Percentiles rank a stretch among this genome's conserved stretches.
Evolutionary conservation across 2,113 vertebrate genomes (phyloP).

Genomic region (Dipodomys stephensi): DNA sequence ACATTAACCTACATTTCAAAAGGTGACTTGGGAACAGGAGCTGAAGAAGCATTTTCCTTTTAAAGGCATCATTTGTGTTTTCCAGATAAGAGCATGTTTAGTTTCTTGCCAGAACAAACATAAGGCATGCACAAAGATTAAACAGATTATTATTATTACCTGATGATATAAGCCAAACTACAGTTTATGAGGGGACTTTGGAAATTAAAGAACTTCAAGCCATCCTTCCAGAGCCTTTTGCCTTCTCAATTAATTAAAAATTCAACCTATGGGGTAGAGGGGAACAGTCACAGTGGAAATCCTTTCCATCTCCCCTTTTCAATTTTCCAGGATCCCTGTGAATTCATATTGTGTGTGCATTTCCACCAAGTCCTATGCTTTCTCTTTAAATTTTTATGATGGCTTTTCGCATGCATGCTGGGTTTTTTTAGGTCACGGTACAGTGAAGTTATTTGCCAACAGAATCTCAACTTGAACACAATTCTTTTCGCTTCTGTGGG

Average conservation of each 20-base stretch:
- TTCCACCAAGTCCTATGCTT: not conserved
- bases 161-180: constrained; percentile 38
- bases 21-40: constrained; percentile 29
- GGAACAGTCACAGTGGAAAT: not conserved
- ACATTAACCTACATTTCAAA: constrained; percentile 57
- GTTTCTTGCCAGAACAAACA: constrained; percentile 25
- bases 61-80: constrained; percentile 23
- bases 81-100: constrained; percentile 27
- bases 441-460: constrained; percentile 15
- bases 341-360: constrained; percentile 2
- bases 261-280: not conserved
- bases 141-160: not conserved
- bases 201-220: constrained; percentile 35
- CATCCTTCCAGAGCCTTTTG: constrained; percentile 16
- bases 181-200: not conserved
- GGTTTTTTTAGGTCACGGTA: constrained; percentile 17
- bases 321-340: constrained; percentile 36
- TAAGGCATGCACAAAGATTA: constrained; percentile 19
- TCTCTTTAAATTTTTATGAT: constrained; percentile 70
- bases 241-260: constrained; percentile 36
- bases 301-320: not conserved
- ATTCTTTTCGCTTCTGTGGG: constrained; percentile 46
- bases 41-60: constrained; percentile 34
- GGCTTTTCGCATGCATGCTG: not conserved
- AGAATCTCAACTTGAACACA: constrained; percentile 35